Percentiles rank a stretch among this genome's conserved stretches.
These are phyloP conservation scores for Eudemis profundana DNA, from an alignment of 2,888 invertebrate species.

Conservation along the genomic window DNA sequence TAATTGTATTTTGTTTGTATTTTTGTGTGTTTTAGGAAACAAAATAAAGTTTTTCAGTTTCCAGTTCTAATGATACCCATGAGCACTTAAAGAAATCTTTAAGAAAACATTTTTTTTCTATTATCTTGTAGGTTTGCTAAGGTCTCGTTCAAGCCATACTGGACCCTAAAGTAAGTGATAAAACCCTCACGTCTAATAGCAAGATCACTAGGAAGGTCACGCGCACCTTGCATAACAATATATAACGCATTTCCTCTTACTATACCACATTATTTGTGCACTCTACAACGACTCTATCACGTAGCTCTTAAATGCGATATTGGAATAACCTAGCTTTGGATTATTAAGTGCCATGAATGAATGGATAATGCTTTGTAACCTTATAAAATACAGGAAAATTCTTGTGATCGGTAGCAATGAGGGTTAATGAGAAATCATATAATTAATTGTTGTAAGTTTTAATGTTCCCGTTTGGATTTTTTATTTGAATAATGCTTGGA, in stretches of 20 bases:
- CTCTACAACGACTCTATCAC: not conserved
- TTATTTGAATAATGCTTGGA: too few species aligned
- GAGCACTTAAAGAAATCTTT: too few species aligned
- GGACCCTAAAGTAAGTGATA: conserved; percentile 11
- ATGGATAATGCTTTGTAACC: conserved; percentile 30
- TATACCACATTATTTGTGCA: not conserved
- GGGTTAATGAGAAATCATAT: conserved; percentile 17
- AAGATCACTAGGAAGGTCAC: conserved; percentile 44
- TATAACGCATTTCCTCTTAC: conserved; percentile 42
- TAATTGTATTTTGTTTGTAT: too few species aligned
- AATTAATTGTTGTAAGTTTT: not conserved
- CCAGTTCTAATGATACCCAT: too few species aligned
- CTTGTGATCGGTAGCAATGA: not conserved
- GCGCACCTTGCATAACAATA: conserved; percentile 49
- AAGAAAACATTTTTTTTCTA: too few species aligned
- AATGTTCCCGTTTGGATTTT: not conserved
- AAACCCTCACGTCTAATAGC: conserved; percentile 24
- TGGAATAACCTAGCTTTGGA: not conserved
- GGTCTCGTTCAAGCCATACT: too few species aligned
- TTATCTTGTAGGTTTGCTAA: too few species aligned
- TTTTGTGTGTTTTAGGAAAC: too few species aligned
- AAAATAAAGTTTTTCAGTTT: too few species aligned
- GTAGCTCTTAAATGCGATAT: not conserved
- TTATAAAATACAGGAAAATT: conserved; percentile 37
- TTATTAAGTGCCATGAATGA: not conserved